Evolutionary conservation across 2,797 vertebrate species (phyloP).

Genomic region (Melanotaenia nigrans): DNA sequence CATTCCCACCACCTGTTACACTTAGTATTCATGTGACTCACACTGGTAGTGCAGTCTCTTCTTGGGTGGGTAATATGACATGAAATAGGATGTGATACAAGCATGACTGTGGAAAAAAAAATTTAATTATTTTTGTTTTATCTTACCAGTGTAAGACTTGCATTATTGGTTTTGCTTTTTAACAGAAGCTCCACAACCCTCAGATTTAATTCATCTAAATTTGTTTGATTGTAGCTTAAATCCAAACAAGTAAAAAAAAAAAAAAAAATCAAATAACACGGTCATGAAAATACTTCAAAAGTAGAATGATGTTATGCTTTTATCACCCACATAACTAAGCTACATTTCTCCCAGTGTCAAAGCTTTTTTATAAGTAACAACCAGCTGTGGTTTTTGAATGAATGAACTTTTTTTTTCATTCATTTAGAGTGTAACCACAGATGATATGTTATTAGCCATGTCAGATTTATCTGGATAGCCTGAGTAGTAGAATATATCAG

Average conservation of each 20-base stretch:
- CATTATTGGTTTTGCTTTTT: neutral
- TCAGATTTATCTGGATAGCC: neutral
- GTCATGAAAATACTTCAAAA: slow-evolving; percentile 1
- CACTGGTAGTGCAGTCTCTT: slow-evolving; percentile 42
- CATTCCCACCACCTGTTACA: slow-evolving; percentile 36
- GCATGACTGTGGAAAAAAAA: slow-evolving; percentile 27
- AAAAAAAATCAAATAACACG: neutral
- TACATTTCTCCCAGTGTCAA: neutral
- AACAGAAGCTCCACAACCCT: neutral
- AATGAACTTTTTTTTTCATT: slow-evolving; percentile 3
- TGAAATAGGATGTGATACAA: slow-evolving; percentile 42
- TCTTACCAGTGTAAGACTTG: too few species aligned
- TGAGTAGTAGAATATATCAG: neutral
- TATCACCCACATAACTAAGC: slow-evolving; percentile 1
- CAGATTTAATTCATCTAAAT: neutral
- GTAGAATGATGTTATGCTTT: slow-evolving; percentile 4
- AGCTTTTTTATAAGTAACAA: slow-evolving; percentile 1
- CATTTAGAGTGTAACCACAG: slow-evolving; percentile 5
- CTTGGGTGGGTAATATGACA: slow-evolving; percentile 53
- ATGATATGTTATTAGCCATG: slow-evolving; percentile 6
- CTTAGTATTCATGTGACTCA: slow-evolving; percentile 50
- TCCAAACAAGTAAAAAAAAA: neutral
- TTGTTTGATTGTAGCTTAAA: neutral
- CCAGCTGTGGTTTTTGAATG: neutral
- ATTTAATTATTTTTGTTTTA: neutral